Conservation (phyloP, 2,888 invertebrate genomes). For the Pyrocoelia pectoralis region DNA sequence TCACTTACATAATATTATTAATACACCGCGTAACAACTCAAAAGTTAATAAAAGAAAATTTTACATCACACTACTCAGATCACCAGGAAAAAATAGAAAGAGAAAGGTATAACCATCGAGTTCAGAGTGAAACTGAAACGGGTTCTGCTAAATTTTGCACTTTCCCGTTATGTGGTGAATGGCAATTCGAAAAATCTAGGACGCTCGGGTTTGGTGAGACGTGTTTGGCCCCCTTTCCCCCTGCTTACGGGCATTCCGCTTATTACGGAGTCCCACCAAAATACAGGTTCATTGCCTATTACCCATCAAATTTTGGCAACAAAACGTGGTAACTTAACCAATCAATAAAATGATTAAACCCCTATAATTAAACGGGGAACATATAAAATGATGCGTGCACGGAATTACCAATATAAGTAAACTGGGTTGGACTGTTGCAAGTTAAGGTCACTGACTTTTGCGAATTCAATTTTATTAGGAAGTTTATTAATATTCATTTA, state of each 20-base stretch:
- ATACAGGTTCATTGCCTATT: slow-evolving; percentile 38
- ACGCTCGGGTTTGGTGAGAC: slow-evolving; percentile 40
- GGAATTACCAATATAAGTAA: slow-evolving; percentile 23
- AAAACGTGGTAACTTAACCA: not conserved
- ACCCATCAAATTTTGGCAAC: slow-evolving; percentile 12
- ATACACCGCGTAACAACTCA: not conserved
- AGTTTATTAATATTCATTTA: slow-evolving; percentile 21
- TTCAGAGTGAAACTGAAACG: slow-evolving; percentile 40
- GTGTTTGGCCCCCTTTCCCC: slow-evolving; percentile 36
- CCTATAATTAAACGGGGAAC: slow-evolving; percentile 14
- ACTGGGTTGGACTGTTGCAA: slow-evolving; percentile 18
- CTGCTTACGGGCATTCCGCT: slow-evolving; percentile 12
- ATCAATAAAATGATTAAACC: slow-evolving; percentile 22
- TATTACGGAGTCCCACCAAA: slow-evolving; percentile 20
- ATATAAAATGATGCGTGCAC: slow-evolving; percentile 25
- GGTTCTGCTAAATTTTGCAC: slow-evolving; percentile 44
- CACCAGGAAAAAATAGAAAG: slow-evolving; percentile 31
- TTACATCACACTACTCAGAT: slow-evolving; percentile 17
- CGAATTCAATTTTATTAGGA: slow-evolving; percentile 18
- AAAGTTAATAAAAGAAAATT: slow-evolving; percentile 13
- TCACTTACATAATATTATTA: slow-evolving; percentile 24
- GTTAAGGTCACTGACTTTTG: slow-evolving; percentile 30
- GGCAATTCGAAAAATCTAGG: slow-evolving; percentile 44
- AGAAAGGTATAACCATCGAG: slow-evolving; percentile 34
- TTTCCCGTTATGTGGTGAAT: slow-evolving; percentile 45